Percentiles rank a stretch among this genome's conserved stretches.
Evolutionary conservation across 1,140 invertebrate genomes (phyloP).

Genomic region (Drosophila bocki): DNA sequence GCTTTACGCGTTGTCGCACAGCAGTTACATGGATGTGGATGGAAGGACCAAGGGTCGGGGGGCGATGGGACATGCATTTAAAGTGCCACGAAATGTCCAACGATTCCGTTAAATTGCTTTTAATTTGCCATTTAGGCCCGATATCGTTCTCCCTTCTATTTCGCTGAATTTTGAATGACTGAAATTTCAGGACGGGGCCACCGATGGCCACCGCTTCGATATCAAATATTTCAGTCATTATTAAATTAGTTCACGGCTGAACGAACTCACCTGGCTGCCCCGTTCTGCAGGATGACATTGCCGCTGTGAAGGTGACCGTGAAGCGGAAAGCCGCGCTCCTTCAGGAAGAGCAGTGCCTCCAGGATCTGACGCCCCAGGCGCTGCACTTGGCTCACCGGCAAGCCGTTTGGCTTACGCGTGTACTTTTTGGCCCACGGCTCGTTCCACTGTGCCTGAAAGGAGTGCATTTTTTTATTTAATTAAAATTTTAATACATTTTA

Average conservation of each 20-base stretch:
- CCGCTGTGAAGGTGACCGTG: conserved; percentile 95
- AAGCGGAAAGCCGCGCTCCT: conserved; percentile 94
- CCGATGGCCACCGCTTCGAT: conserved; percentile 9
- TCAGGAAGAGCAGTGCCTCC: conserved; percentile 94
- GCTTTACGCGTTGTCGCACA: conserved; percentile 52
- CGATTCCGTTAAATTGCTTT: conserved; percentile 57
- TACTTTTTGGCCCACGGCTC: conserved; percentile 91
- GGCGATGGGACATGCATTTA: conserved; percentile 52
- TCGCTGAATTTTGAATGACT: conserved; percentile 20
- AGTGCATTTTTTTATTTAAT: not conserved
- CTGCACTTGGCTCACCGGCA: conserved; percentile 92
- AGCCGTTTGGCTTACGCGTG: conserved; percentile 88
- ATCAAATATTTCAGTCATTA: conserved; percentile 49
- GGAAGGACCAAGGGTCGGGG: not conserved
- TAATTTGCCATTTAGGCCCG: conserved; percentile 55
- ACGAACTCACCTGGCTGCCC: conserved; percentile 89
- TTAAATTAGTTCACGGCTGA: conserved; percentile 46
- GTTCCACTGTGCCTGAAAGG: conserved; percentile 86
- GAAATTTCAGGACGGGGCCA: not conserved
- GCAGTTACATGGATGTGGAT: conserved; percentile 24
- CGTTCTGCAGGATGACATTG: conserved; percentile 96
- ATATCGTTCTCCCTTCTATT: conserved; percentile 26
- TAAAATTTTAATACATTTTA: not conserved
- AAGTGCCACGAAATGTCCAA: conserved; percentile 52
- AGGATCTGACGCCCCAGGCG: conserved; percentile 94